Percentiles rank a stretch among this genome's conserved stretches.
phyloP scores from a whole-genome alignment of 1,140 invertebrate species.

The Notospermus geniculatus region DNA sequence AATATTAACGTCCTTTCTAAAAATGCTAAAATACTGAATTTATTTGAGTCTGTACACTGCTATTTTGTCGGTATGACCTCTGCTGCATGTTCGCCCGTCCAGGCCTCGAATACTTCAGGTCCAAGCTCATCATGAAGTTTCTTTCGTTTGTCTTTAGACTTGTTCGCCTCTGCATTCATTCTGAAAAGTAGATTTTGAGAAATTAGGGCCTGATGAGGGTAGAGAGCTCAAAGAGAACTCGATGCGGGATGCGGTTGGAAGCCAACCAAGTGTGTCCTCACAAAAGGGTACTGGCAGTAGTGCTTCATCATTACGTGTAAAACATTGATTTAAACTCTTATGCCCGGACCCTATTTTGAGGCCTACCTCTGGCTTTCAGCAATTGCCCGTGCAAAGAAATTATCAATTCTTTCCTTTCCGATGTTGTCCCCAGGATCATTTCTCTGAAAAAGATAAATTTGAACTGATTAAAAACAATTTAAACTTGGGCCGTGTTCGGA shows the following conservation, averaged over 20 bases:
- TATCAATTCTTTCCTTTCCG: slow-evolving; percentile 33
- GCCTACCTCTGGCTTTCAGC: slow-evolving; percentile 40
- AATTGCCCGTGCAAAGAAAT: slow-evolving; percentile 39
- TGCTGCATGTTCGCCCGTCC: slow-evolving; percentile 42
- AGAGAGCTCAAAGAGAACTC: too few relatives aligned
- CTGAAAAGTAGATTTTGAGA: slow-evolving; percentile 16
- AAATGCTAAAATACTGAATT: too few relatives aligned
- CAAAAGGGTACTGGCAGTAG: too few relatives aligned
- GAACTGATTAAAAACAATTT: too few relatives aligned
- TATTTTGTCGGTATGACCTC: slow-evolving; percentile 38
- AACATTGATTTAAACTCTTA: too few relatives aligned
- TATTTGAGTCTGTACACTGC: too few relatives aligned
- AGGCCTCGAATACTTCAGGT: slow-evolving; percentile 27
- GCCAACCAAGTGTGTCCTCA: too few relatives aligned
- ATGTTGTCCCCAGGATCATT: slow-evolving; percentile 26
- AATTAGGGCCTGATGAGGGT: too few relatives aligned
- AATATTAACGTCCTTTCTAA: too few relatives aligned
- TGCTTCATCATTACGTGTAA: too few relatives aligned
- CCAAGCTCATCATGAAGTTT: slow-evolving; percentile 39
- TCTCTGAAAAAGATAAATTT: background rate
- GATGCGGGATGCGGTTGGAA: background rate
- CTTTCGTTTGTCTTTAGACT: slow-evolving; percentile 40
- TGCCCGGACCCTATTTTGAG: too few relatives aligned
- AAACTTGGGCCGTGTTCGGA: too few relatives aligned
- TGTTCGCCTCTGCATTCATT: slow-evolving; percentile 43